Conservation (phyloP, 2,888 invertebrate genomes). For the Sylvicola fuscatus region DNA sequence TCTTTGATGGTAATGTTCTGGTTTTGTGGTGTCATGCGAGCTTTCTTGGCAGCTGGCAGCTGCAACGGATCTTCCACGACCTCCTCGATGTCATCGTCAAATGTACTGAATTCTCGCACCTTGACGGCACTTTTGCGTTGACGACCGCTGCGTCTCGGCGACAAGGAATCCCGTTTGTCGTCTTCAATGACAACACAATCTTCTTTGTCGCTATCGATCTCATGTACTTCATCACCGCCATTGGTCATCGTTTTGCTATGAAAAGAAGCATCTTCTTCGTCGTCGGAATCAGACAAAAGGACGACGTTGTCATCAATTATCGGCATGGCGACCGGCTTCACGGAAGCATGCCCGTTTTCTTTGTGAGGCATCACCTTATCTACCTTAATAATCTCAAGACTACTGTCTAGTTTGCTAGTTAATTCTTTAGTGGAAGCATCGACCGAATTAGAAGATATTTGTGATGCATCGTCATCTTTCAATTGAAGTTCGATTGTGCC, state of each 20-base stretch:
- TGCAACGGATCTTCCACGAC: constrained; percentile 34
- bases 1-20: constrained; percentile 21
- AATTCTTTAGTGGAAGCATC: no score
- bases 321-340: constrained; percentile 4
- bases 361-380: no score
- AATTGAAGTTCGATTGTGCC: background rate
- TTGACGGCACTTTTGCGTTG: constrained; percentile 25
- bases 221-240: constrained; percentile 23
- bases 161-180: constrained; percentile 21
- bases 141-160: constrained; percentile 13
- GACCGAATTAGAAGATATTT: no score
- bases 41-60: constrained; percentile 18
- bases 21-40: constrained; percentile 5
- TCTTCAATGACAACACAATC: constrained; percentile 32
- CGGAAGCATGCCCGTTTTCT: constrained; percentile 2
- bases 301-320: no score
- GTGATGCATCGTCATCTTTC: no score
- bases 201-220: constrained; percentile 29
- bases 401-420: no score
- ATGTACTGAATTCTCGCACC: constrained; percentile 14
- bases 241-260: no score
- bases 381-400: no score
- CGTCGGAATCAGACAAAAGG: constrained; percentile 5
- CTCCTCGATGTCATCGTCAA: constrained; percentile 27
- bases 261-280: constrained; percentile 6